Percentiles rank a stretch among this genome's conserved stretches.
These are phyloP conservation scores for Hermaeophaga mercurialis DNA, from an alignment of 2,888 invertebrate species.

Conservation along the genomic window DNA sequence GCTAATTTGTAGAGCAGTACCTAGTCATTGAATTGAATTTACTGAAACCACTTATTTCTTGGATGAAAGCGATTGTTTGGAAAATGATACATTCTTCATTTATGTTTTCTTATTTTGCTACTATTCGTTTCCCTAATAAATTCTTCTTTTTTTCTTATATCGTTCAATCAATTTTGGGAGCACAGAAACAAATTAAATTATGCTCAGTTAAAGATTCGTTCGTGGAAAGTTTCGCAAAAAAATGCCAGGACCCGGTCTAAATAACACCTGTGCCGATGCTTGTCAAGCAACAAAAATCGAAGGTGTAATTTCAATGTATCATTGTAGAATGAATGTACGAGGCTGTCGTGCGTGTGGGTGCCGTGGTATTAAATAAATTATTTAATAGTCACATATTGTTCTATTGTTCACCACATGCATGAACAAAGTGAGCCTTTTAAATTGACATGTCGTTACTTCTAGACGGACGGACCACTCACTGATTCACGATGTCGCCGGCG, in stretches of 20 bases:
- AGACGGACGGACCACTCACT: constrained; percentile 31
- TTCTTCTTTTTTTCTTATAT: too few species aligned
- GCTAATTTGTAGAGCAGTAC: too few species aligned
- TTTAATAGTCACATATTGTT: constrained; percentile 43
- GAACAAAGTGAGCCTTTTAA: constrained; percentile 46
- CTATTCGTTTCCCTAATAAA: too few species aligned
- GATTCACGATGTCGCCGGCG: constrained; percentile 15
- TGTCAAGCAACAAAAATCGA: constrained; percentile 34
- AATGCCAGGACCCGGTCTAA: constrained; percentile 16
- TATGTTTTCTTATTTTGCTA: too few species aligned
- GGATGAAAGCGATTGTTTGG: too few species aligned
- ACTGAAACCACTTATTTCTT: too few species aligned
- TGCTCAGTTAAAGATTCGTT: constrained; percentile 2
- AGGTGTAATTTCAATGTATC: constrained; percentile 38
- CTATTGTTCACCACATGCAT: constrained; percentile 45
- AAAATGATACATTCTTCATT: too few species aligned
- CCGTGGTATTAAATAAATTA: constrained; percentile 36
- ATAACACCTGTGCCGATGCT: constrained; percentile 35
- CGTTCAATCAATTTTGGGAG: too few species aligned
- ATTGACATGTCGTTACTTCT: constrained; percentile 48
- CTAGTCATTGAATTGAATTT: too few species aligned
- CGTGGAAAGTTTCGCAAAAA: constrained; percentile 12
- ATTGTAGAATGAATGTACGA: constrained; percentile 33
- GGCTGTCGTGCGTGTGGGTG: constrained; percentile 31
- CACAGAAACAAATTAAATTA: constrained; percentile 3